phyloP scores from a whole-genome alignment of 2,888 invertebrate genomes.

The Pristionchus exspectatus region DNA sequence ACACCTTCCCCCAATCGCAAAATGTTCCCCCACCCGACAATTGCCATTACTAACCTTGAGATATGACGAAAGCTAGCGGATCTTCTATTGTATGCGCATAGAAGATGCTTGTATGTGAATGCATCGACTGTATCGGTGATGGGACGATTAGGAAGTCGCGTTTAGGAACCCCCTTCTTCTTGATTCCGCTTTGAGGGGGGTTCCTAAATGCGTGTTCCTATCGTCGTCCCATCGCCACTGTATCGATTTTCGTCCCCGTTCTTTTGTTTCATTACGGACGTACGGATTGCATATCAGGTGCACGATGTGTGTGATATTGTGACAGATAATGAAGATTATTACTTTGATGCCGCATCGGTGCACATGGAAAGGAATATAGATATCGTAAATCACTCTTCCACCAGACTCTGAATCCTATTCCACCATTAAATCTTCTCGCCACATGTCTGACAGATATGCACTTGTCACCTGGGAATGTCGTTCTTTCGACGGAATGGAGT shows the following conservation, averaged over 20 bases:
- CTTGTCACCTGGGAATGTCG: too few species aligned
- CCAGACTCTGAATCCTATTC: neutral
- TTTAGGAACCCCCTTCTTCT: too few species aligned
- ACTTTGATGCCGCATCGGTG: too few species aligned
- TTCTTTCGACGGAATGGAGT: too few species aligned
- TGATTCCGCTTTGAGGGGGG: too few species aligned
- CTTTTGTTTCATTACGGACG: neutral
- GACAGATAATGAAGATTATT: constrained; percentile 24
- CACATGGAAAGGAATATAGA: too few species aligned
- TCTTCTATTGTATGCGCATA: neutral
- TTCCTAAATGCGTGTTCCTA: too few species aligned
- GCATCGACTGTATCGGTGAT: neutral
- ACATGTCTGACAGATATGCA: neutral
- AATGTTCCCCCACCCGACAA: neutral
- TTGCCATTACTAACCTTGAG: constrained; percentile 10
- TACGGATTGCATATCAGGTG: constrained; percentile 45
- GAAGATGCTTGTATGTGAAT: neutral
- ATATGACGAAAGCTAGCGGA: neutral
- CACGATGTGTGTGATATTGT: constrained; percentile 10
- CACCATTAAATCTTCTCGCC: neutral
- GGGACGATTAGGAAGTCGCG: too few species aligned
- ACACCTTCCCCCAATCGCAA: neutral
- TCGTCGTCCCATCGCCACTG: too few species aligned
- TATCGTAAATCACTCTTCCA: too few species aligned
- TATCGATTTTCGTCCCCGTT: neutral